A percentile compares a stretch with the other conserved stretches of the same genome.
phyloP scores from a whole-genome alignment of 1,140 invertebrate species.

The Psix sp. region DNA sequence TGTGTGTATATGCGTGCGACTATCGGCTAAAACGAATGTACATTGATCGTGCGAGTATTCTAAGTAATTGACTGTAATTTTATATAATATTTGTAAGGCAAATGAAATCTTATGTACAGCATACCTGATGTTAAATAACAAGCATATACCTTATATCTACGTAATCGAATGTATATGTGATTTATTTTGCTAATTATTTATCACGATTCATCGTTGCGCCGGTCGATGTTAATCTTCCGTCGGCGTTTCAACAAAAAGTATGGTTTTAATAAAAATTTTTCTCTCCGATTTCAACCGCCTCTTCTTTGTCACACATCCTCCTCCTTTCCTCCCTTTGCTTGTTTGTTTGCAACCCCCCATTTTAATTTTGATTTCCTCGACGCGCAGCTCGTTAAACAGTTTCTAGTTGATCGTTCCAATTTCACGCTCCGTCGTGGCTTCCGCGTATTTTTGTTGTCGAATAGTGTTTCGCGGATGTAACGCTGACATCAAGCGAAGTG shows the following conservation, averaged over 20 bases:
- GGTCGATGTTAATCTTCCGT: slow-evolving; percentile 59
- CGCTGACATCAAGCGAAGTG: slow-evolving; percentile 13
- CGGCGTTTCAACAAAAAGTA: slow-evolving; percentile 54
- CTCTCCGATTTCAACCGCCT: slow-evolving; percentile 43
- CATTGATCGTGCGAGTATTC: slow-evolving; percentile 64
- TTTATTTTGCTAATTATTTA: slow-evolving; percentile 64
- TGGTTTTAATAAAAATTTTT: slow-evolving; percentile 62
- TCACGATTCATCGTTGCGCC: slow-evolving; percentile 55
- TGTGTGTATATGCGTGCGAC: slow-evolving; percentile 55
- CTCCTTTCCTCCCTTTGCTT: neutral
- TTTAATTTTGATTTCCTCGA: slow-evolving; percentile 19
- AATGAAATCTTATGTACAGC: slow-evolving; percentile 75
- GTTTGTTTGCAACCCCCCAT: too few relatives aligned
- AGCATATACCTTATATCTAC: slow-evolving; percentile 72
- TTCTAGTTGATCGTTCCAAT: slow-evolving; percentile 31
- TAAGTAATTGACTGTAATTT: slow-evolving; percentile 76
- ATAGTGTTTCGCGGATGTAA: slow-evolving; percentile 14
- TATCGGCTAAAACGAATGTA: slow-evolving; percentile 53
- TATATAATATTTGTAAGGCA: slow-evolving; percentile 77
- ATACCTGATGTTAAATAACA: slow-evolving; percentile 76
- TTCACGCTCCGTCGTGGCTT: slow-evolving; percentile 24
- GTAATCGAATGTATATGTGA: slow-evolving; percentile 61
- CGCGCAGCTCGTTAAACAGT: slow-evolving; percentile 25
- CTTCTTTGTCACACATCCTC: slow-evolving; percentile 1
- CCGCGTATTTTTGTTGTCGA: slow-evolving; percentile 22